These are phyloP conservation scores for Fregetta grallaria DNA, from an alignment of 2,113 vertebrate species.

Conservation along the genomic window DNA sequence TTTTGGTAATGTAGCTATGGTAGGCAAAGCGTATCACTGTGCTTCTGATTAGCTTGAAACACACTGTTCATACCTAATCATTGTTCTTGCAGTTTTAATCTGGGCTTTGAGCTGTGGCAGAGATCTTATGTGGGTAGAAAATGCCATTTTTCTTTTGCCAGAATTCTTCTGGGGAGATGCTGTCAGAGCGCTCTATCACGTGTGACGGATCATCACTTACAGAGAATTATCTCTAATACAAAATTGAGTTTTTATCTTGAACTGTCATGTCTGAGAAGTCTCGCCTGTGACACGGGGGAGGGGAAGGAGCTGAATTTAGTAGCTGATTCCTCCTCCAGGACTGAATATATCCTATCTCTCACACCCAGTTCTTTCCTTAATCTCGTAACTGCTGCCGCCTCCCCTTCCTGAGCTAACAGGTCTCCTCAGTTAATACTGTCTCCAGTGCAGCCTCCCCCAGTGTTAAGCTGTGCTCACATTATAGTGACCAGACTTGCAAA, in stretches of 20 bases:
- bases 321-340: background rate
- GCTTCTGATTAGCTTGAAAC: background rate
- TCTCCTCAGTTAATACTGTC: background rate
- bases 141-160: slow-evolving; percentile 1
- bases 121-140: slow-evolving; percentile 27
- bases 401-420: background rate
- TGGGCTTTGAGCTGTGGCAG: background rate
- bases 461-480: background rate
- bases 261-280: slow-evolving; percentile 21
- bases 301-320: background rate
- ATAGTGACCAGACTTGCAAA: background rate
- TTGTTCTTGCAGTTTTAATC: background rate
- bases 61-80: background rate
- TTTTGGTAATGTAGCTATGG: background rate
- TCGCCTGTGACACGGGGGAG: background rate
- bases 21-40: background rate
- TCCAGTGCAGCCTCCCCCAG: background rate
- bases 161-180: background rate
- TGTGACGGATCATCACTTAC: background rate
- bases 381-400: background rate
- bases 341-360: background rate
- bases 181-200: slow-evolving; percentile 27
- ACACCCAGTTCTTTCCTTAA: background rate
- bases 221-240: slow-evolving; percentile 29
- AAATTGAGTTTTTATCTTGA: slow-evolving; percentile 58